Evolutionary conservation across 2,888 invertebrate genomes (phyloP).

Genomic region (Eilema sororculum): DNA sequence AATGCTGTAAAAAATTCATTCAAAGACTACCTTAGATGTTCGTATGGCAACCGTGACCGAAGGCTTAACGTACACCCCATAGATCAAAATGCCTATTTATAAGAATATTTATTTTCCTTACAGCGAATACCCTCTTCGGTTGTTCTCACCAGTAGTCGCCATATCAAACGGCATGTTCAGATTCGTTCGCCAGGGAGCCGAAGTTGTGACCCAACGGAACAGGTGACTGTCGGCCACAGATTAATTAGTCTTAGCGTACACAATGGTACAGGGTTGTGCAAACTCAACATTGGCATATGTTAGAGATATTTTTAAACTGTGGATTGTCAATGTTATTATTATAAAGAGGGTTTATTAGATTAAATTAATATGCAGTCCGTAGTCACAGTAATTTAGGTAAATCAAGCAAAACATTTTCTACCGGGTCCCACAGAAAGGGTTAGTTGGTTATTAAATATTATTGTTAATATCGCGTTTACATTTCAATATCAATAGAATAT

Average conservation of each 20-base stretch:
- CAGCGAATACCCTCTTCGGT: slow-evolving; percentile 91
- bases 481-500: too few relatives aligned
- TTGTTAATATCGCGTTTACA: too few relatives aligned
- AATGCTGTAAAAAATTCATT: too few relatives aligned
- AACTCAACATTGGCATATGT: slow-evolving; percentile 24
- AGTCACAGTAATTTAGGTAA: neutral
- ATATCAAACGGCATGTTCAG: slow-evolving; percentile 93
- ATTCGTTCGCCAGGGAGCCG: slow-evolving; percentile 78
- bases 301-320: neutral
- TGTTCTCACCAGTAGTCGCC: slow-evolving; percentile 94
- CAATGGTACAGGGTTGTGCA: slow-evolving; percentile 51
- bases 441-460: too few relatives aligned
- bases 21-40: too few relatives aligned
- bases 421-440: too few relatives aligned
- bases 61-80: too few relatives aligned
- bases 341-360: neutral
- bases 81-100: too few relatives aligned
- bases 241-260: slow-evolving; percentile 26
- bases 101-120: slow-evolving; percentile 30
- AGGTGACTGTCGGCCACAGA: slow-evolving; percentile 63
- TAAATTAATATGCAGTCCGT: neutral
- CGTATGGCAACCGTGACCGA: too few relatives aligned
- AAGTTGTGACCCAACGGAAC: slow-evolving; percentile 66
- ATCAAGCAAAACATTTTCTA: too few relatives aligned
- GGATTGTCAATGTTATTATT: neutral